Conservation (phyloP, 2,888 invertebrate genomes). For the Agapostemon virescens region DNA sequence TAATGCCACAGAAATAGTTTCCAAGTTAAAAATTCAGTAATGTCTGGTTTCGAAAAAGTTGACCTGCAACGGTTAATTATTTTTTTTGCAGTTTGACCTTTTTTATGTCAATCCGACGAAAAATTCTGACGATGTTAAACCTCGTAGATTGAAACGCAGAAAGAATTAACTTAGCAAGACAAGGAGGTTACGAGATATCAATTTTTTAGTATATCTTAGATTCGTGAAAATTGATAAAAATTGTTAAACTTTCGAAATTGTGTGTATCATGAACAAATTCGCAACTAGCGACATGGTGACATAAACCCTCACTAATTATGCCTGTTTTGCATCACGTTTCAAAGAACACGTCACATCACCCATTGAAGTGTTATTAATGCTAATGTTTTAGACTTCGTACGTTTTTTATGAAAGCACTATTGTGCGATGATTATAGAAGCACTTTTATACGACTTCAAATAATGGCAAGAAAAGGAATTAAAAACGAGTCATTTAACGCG, state of each 20-base stretch:
- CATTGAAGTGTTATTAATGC: not conserved
- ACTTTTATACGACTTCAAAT: not conserved
- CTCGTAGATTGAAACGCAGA: not conserved
- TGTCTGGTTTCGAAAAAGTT: not conserved
- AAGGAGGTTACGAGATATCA: not conserved
- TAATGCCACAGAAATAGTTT: too few species aligned
- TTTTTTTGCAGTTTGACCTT: not conserved
- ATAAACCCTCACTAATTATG: not conserved
- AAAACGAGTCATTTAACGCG: not conserved
- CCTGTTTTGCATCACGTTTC: not conserved
- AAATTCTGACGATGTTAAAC: fast-evolving
- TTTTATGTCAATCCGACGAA: not conserved
- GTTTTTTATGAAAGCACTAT: not conserved
- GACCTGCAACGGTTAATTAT: not conserved
- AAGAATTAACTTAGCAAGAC: not conserved
- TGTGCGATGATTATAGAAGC: not conserved
- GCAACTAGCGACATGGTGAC: not conserved
- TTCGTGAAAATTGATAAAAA: not conserved
- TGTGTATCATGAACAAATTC: not conserved
- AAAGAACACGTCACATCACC: not conserved
- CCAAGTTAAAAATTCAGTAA: not conserved
- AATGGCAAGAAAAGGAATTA: not conserved
- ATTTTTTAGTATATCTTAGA: not conserved
- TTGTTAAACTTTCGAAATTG: not conserved
- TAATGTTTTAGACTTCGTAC: too few species aligned